A percentile compares a stretch with the other conserved stretches of the same genome.
These are phyloP conservation scores for Drosophila miranda DNA, from an alignment of 1,140 invertebrate species.

Conservation along the genomic window DNA sequence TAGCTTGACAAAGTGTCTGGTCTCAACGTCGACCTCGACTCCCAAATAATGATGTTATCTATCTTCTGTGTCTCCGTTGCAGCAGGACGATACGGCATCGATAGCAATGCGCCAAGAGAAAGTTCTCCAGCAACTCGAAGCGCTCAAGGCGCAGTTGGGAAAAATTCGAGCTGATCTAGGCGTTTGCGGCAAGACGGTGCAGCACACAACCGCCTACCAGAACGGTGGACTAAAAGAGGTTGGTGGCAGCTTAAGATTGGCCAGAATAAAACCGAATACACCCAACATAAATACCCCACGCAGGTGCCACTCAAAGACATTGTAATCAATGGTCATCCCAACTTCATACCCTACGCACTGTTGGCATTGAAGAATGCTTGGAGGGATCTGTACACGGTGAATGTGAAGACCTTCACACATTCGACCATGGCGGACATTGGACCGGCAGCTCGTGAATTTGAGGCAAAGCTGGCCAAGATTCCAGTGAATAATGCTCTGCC, in stretches of 20 bases:
- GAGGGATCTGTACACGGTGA: constrained; percentile 67
- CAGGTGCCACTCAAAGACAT: constrained; percentile 77
- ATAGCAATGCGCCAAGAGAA: constrained; percentile 66
- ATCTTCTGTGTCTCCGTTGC: constrained; percentile 15
- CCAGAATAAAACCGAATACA: background rate
- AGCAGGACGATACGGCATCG: constrained; percentile 49
- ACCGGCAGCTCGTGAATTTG: constrained; percentile 67
- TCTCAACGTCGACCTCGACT: constrained; percentile 7
- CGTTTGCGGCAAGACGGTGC: constrained; percentile 63
- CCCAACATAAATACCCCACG: background rate
- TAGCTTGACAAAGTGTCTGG: constrained; percentile 4
- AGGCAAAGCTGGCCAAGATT: constrained; percentile 61
- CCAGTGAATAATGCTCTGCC: constrained; percentile 51
- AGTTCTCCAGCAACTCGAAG: constrained; percentile 72
- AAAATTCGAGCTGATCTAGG: constrained; percentile 65
- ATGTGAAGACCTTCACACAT: constrained; percentile 79
- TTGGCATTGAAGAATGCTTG: constrained; percentile 79
- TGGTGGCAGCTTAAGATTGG: background rate
- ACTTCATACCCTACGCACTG: constrained; percentile 80
- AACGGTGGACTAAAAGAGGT: constrained; percentile 76
- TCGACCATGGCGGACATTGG: constrained; percentile 79
- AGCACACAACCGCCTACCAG: constrained; percentile 55
- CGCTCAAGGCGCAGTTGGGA: constrained; percentile 67
- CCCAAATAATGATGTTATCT: constrained; percentile 6
- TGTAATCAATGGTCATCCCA: constrained; percentile 80